These are phyloP conservation scores for Fulmarus glacialis DNA, from an alignment of 2,113 vertebrate species.

Conservation along the genomic window DNA sequence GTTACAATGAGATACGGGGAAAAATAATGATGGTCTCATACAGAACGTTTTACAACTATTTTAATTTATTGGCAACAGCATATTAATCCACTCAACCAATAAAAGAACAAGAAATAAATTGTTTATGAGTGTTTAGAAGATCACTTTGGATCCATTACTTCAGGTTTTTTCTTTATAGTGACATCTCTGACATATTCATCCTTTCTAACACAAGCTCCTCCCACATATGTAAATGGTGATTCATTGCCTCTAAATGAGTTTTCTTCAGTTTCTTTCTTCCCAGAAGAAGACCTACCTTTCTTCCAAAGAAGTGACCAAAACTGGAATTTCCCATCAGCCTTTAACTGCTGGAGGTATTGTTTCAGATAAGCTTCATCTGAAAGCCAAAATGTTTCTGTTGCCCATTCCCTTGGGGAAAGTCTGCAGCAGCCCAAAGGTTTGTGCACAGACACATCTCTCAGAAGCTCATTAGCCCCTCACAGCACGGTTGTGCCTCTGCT, in stretches of 20 bases:
- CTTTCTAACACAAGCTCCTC: background rate
- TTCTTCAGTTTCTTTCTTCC: background rate
- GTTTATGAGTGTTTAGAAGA: background rate
- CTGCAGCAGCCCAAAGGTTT: background rate
- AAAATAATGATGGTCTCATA: background rate
- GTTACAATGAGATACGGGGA: background rate
- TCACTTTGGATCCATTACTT: background rate
- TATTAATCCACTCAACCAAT: background rate
- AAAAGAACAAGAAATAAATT: background rate
- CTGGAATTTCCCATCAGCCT: background rate
- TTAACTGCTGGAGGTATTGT: background rate
- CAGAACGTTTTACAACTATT: background rate
- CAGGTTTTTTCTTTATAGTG: background rate
- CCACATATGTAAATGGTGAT: background rate
- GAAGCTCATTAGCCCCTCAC: background rate
- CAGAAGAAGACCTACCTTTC: background rate
- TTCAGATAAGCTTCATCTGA: background rate
- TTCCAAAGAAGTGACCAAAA: background rate
- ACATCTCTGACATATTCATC: background rate
- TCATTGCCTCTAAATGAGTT: background rate
- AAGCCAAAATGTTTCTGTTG: background rate
- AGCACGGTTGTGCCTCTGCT: no score
- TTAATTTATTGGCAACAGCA: background rate
- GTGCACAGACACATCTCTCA: background rate
- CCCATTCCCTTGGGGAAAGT: background rate